Evolutionary conservation across 1,140 invertebrate species (phyloP), one percentile per base, ranked within the genome.

Genomic region (Pectinophora gossypiella): DNA sequence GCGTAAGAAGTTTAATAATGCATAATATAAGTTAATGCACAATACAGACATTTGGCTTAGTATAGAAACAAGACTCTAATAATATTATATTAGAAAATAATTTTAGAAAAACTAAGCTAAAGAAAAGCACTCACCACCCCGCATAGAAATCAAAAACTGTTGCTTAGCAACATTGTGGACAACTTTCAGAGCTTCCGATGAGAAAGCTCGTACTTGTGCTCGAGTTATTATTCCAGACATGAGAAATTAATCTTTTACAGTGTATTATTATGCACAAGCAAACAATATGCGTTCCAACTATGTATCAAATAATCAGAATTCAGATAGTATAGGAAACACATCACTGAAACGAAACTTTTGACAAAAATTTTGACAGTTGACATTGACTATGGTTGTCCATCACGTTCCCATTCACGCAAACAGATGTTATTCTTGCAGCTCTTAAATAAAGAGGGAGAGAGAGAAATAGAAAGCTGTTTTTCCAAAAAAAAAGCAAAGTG

Each of bases 81-180:
- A n/a, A n/a, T n/a, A n/a, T n/a, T n/a, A n/a, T n/a, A n/a, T n/a
- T n/a, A n/a, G n/a, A n/a, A n/a, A n/a, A n/a, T n/a, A n/a, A n/a
- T n/a, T n/a, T n/a, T n/a, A n/a, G n/a, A n/a, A n/a, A n/a, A n/a
- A n/a, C n/a, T n/a, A n/a, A n/a, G n/a, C n/a, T n/a, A n/a, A n/a
- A n/a, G n/a, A n/a, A 4, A 16, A 2, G 9, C 2, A 40, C 27
- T 3, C 27, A 80, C 83, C 65, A 45, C 61, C 68, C 43, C 59
- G 52, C 40, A 86, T 51, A 47, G 75, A 59, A 27, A 83, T 69
- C 21, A 57, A 58, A 73, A 85, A 88, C 68, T 77, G 80, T 83
- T 88, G 80, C 79, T 68, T 86, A 76, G 78, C 74, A 76, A 79
- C 80, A 85, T 85, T 74, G 54, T 88, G 76, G 54, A 73, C 59